Evolutionary conservation across 2,888 invertebrate genomes (phyloP), one percentile per base, ranked within the genome.

Genomic region (Halictus quadricinctus): DNA sequence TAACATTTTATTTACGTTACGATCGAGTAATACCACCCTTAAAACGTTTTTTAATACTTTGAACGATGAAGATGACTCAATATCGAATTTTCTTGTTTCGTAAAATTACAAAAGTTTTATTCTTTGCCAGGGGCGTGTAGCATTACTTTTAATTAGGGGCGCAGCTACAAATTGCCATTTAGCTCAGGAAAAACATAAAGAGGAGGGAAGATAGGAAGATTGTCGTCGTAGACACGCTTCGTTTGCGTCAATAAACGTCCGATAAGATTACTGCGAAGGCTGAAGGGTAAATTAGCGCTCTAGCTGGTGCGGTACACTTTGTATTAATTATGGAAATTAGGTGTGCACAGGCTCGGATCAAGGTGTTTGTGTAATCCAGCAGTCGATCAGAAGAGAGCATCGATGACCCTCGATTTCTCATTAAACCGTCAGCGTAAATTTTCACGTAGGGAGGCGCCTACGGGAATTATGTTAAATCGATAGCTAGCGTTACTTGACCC

Each of bases 401-500:
- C 64, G 46, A 64, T 25, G 73, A 73, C 48, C 64, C 29, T 78
- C 69, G 72, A 75, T 78, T 13, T 12, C 10, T 73, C 58, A 60
- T 85, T 83, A 85, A 66, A 76, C n/a, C 48, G 0, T 60, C 36
- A 70, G 25, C 76, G 84, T 79, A 43, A 46, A 76, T 86, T 81
- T 72, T 25, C 69, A 50, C 69, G 69, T 21, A 2, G 21, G 70
- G 54, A 25, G 8, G 54, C 84, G 79, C 79, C 84, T 72, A 81
- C 76, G 48, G 25, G 69, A 79, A 79, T 77, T 80, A 79, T 73
- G 79, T 74, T 86, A 76, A 84, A 87, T 81, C 87, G 80, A 86
- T 82, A 81, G 74, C 77, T 78, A 58, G 41, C 76, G 87, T 86
- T 86, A 58, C 79, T 86, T 81, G 86, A 86, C 87, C 83, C 79